Percentiles rank a stretch among this genome's conserved stretches.
These are phyloP conservation scores for Rhynchophorus ferrugineus DNA, from an alignment of 1,140 invertebrate genomes.

Conservation along the genomic window DNA sequence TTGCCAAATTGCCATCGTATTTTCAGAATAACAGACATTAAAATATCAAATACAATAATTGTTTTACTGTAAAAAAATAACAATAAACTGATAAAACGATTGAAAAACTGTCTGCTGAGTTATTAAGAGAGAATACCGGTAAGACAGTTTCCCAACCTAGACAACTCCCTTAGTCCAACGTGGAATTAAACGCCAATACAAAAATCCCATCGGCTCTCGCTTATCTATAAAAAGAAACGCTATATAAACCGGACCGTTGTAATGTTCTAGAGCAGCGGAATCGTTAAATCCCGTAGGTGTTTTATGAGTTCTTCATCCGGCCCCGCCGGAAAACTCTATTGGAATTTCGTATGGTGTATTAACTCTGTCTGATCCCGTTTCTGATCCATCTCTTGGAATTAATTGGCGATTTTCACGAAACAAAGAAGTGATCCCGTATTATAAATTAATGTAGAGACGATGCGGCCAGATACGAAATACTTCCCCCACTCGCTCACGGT, in stretches of 20 bases:
- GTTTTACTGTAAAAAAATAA: too few species aligned
- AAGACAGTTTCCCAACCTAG: too few species aligned
- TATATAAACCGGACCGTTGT: background rate
- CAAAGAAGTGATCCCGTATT: slow-evolving; percentile 29
- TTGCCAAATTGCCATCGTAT: too few species aligned
- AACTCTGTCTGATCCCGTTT: slow-evolving; percentile 17
- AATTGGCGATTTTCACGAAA: slow-evolving; percentile 34
- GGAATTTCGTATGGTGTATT: slow-evolving; percentile 27
- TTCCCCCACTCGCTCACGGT: too few species aligned
- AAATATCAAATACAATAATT: too few species aligned
- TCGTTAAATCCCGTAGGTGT: slow-evolving; percentile 14
- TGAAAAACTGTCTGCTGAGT: too few species aligned
- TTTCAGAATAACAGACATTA: too few species aligned
- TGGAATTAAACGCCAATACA: background rate
- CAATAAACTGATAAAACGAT: too few species aligned
- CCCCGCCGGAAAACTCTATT: slow-evolving; percentile 19
- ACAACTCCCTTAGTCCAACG: too few species aligned
- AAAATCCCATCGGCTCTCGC: background rate
- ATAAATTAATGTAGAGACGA: slow-evolving; percentile 26
- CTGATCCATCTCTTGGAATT: slow-evolving; percentile 26
- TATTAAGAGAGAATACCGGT: too few species aligned
- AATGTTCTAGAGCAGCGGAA: background rate
- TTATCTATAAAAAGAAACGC: background rate
- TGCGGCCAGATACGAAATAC: too few species aligned
- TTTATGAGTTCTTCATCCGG: slow-evolving; percentile 24